A percentile compares a stretch with the other conserved stretches of the same genome.
Conservation (phyloP, 2,113 vertebrate species). For the Megatriorchis doriae region DNA sequence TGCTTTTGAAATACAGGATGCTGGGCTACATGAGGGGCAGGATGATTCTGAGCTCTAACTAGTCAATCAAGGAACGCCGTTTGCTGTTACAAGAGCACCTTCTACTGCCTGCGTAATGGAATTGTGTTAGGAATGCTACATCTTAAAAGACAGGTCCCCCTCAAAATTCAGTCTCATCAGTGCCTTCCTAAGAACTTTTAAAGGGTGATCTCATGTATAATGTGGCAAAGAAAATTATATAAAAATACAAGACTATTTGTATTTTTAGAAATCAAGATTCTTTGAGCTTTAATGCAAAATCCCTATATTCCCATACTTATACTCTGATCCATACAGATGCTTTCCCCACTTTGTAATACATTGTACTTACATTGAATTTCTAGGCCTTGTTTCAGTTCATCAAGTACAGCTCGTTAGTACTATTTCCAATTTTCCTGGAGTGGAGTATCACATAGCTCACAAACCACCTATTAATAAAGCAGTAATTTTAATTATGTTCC, state of each 20-base stretch:
- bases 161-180: neutral
- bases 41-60: neutral
- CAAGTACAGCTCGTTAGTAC: neutral
- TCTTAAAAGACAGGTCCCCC: neutral
- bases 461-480: neutral
- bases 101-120: slow-evolving; percentile 14
- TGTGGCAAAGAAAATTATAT: neutral
- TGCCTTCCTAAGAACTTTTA: neutral
- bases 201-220: neutral
- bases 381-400: neutral
- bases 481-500: neutral
- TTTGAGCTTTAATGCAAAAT: neutral
- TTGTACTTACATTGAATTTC: neutral
- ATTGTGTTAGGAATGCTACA: neutral
- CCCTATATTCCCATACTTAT: neutral
- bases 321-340: neutral
- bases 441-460: neutral
- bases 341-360: neutral
- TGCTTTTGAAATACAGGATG: neutral
- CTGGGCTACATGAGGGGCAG: neutral
- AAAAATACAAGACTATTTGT: neutral
- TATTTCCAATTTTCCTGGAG: neutral
- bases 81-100: slow-evolving; percentile 54
- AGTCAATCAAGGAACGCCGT: neutral
- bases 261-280: neutral